phyloP scores from a whole-genome alignment of 2,113 vertebrate species.

The Cnemophilus loriae region DNA sequence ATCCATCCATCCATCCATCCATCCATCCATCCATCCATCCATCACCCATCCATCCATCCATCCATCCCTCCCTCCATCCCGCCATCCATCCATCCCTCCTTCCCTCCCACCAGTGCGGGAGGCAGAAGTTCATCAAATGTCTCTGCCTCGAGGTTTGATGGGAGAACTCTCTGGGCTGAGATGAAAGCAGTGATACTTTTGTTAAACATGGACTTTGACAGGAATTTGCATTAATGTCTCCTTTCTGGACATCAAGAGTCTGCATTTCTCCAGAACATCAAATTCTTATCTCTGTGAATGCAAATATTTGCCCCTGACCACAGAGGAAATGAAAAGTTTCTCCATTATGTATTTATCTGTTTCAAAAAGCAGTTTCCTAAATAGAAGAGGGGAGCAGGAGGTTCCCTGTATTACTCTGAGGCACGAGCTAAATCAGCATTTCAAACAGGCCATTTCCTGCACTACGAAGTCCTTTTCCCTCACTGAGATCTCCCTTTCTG shows the following conservation, averaged over 20 bases:
- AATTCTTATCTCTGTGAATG: not conserved
- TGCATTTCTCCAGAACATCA: not conserved
- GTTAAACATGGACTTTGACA: not conserved
- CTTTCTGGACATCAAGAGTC: not conserved
- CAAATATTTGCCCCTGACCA: not conserved
- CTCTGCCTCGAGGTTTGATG: not conserved
- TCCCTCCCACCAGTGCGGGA: not conserved
- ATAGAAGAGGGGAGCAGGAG: not conserved
- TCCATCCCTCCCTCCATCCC: not conserved
- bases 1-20: not conserved
- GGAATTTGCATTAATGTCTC: not conserved
- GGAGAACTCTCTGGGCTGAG: not conserved
- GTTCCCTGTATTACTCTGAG: not conserved
- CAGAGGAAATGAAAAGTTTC: constrained; percentile 1
- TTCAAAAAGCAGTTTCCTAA: not conserved
- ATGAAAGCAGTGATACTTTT: not conserved
- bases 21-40: not conserved
- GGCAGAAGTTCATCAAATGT: not conserved
- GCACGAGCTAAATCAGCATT: not conserved
- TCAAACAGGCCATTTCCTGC: not conserved
- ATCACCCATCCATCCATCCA: not conserved
- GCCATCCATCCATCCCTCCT: fast-evolving
- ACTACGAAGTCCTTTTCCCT: not conserved
- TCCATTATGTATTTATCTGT: not conserved
- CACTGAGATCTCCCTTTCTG: not conserved